These are phyloP conservation scores for Hyperoplus lanceolatus DNA, from an alignment of 2,797 vertebrate species.

Conservation along the genomic window DNA sequence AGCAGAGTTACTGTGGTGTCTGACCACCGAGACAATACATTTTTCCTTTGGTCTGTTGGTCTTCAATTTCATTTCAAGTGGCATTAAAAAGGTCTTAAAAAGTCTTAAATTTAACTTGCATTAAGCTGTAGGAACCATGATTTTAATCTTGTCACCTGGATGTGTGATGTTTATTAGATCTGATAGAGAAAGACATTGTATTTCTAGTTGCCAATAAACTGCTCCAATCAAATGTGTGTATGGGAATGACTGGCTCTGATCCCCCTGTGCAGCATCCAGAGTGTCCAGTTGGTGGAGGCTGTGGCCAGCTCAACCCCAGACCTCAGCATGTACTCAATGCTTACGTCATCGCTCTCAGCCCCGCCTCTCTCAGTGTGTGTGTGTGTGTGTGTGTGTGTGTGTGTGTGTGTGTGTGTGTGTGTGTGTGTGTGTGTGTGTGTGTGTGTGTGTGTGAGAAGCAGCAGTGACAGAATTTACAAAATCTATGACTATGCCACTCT, in stretches of 20 bases:
- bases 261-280: constrained; percentile 55
- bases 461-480: constrained; percentile 14
- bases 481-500: constrained; percentile 23
- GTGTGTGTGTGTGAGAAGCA: constrained; percentile 34
- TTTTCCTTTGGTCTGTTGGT: too few species aligned
- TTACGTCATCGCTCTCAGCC: constrained; percentile 71
- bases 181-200: not conserved
- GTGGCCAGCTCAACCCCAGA: constrained; percentile 72
- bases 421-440: too few species aligned
- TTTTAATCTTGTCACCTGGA: not conserved
- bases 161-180: not conserved
- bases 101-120: too few species aligned
- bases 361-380: not conserved
- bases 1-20: too few species aligned
- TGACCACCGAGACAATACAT: too few species aligned
- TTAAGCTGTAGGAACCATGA: too few species aligned
- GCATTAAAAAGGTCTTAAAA: too few species aligned
- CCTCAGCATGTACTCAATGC: constrained; percentile 74
- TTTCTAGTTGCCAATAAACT: not conserved
- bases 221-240: constrained; percentile 22
- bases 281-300: constrained; percentile 72
- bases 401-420: too few species aligned
- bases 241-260: constrained; percentile 33
- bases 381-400: too few species aligned
- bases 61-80: too few species aligned